Base-by-base conservation (phyloP, 2,113 vertebrate species). In the Cryptomyrus ogoouensis region DNA sequence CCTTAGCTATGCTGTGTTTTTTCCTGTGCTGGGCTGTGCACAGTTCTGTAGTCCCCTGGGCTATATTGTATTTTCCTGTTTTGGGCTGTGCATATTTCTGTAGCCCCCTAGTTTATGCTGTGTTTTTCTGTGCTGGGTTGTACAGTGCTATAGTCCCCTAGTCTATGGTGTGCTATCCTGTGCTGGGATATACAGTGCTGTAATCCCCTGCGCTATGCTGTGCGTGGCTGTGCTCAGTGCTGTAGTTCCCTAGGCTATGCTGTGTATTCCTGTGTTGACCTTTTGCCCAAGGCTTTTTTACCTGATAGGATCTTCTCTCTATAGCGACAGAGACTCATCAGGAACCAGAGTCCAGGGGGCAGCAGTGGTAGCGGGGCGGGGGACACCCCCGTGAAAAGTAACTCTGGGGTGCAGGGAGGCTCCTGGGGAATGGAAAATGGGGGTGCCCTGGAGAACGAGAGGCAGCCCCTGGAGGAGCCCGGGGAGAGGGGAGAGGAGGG, bases 261-360 rank as follows among this genome's bases (percentile, higher is more conserved):
- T 49, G 21, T 88, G 27, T 31, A 70, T 70, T 70, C 62, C 62
- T 70, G 62, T 80, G 74, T 3, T 80, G 74, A 80, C 74, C 15
- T 80, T 70, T 35, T 80, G 15, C 35, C 70, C 35, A 42, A 80
- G 35, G 35, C 74, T 12, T 80, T 80, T 80, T 80, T 39, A 47
- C 13, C 46, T 50, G 39, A 56, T 47, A 9, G 15, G 39, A 49
- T 6, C 17, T 83, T 49, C 35, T 21, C 62, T 27, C 52, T 39
- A 1, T 92, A 96, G 96, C 95, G 96, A 47, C 96, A 96, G 92
- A 93, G 96, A 88, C 92, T 96, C 91, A 94, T 95, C 88, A 91
- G 92, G 87, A 92, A 58, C 31, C 93, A 90, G 80, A 91, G 31
- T 91, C 93, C 93, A 70, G 90, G 89, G 89, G 93, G 93, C 0